These are phyloP conservation scores for Hololepta plana DNA, from an alignment of 2,888 invertebrate species.

Conservation along the genomic window DNA sequence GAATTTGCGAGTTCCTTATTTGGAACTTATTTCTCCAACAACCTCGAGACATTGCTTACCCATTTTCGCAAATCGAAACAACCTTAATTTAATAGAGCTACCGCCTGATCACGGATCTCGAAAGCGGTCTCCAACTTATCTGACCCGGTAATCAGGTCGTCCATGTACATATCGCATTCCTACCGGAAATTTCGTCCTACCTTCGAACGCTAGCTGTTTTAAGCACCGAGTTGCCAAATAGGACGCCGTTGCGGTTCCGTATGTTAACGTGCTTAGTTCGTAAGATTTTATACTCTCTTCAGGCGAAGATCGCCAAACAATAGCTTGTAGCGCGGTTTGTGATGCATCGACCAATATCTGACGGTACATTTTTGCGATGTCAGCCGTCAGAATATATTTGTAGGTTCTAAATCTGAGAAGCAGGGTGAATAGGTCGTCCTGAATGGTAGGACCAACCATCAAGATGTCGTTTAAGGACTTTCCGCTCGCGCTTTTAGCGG, in stretches of 20 bases:
- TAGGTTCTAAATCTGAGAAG: constrained; percentile 11
- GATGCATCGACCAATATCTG: constrained; percentile 7
- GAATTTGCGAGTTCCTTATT: constrained; percentile 3
- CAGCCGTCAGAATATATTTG: constrained; percentile 11
- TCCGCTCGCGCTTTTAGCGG: constrained; percentile 5
- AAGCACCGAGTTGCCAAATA: too few species aligned
- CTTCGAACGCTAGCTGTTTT: not conserved
- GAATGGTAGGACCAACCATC: constrained; percentile 9
- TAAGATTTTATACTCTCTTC: not conserved
- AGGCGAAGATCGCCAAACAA: constrained; percentile 3
- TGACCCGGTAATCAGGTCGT: constrained; percentile 3
- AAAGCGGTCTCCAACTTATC: not conserved
- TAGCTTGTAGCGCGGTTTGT: constrained; percentile 2
- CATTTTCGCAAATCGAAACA: constrained; percentile 11
- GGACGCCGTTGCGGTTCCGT: constrained; percentile 5
- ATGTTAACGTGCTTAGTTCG: constrained; percentile 4
- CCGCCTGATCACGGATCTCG: constrained; percentile 8
- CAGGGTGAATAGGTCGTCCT: constrained; percentile 8
- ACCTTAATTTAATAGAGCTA: constrained; percentile 7
- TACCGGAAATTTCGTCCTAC: constrained; percentile 1
- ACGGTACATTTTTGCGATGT: constrained; percentile 13
- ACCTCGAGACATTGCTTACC: constrained; percentile 6
- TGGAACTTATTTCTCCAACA: constrained; percentile 4
- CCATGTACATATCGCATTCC: constrained; percentile 2
- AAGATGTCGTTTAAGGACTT: constrained; percentile 9